Base-by-base conservation (phyloP, 2,888 invertebrate species). In the Drosophila neotestacea region DNA sequence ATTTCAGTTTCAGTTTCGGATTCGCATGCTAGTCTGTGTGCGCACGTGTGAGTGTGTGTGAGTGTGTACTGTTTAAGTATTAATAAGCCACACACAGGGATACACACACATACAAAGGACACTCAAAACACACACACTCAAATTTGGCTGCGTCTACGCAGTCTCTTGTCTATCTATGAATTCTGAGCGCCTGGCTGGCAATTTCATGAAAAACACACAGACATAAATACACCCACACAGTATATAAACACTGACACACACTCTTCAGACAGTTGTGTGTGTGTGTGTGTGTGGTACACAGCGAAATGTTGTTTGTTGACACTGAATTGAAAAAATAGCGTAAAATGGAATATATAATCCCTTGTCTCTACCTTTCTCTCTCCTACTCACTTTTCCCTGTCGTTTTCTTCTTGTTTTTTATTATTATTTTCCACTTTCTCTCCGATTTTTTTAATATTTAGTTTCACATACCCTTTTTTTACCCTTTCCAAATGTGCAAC, bases 401-500 rank as follows among this genome's bases (percentile, higher is more conserved):
- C 16, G 30, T 9, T 30, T 38, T 9, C 30, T 28, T 6, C 42
- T 13, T 10, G n/a, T n/a, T 30, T 36, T 39, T 58, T 58, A 65
- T 22, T 22, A 22, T 22, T 22, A 22, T 22, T 22, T 22, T 22
- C 2, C 22, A 22, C 22, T 22, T 22, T 22, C 22, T 22, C 22
- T 22, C 22, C 22, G 22, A 22, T 22, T 22, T 2, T 22, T 22
- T 22, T 22, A 22, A 59, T 69, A 34, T 70, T 41, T 56, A 58
- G 68, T 46, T 73, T 50, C 4, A 51, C 51, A 28, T 50, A 50
- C 61, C 67, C 30, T 32, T 6, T 32, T 62, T 74, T 80, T n/a
- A n/a, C n/a, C n/a, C n/a, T n/a, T n/a, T n/a, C 75, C 73, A 85
- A 82, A 73, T 72, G 79, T 85, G 88, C 79, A 87, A 82, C 85